Evolutionary conservation across 2,888 invertebrate species (phyloP).

Genomic region (Mythimna loreyi): DNA sequence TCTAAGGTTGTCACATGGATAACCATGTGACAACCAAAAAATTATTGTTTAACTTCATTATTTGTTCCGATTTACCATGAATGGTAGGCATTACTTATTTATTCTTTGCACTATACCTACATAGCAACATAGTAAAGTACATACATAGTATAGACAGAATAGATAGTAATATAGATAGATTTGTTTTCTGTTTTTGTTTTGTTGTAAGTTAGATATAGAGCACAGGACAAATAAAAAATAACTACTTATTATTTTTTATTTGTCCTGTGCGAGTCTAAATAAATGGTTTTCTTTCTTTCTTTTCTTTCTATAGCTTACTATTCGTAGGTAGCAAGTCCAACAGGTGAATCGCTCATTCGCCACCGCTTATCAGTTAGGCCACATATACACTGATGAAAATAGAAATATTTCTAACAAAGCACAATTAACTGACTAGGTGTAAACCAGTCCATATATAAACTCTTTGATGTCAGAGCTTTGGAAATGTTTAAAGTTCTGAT

Average conservation of each 20-base stretch:
- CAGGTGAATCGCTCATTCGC: conserved; percentile 41
- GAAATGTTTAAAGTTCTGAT: conserved; percentile 39
- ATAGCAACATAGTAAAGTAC: too few species aligned
- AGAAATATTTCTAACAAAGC: conserved; percentile 33
- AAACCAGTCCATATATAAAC: conserved; percentile 48
- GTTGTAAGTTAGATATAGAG: too few species aligned
- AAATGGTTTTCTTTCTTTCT: too few species aligned
- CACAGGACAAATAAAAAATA: too few species aligned
- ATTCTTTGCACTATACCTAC: too few species aligned
- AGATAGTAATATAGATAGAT: too few species aligned
- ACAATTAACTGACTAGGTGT: conserved; percentile 55
- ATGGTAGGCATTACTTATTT: not conserved
- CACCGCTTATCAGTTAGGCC: conserved; percentile 14
- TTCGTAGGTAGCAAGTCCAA: conserved; percentile 11
- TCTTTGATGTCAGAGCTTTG: conserved; percentile 56
- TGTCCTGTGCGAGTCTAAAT: too few species aligned
- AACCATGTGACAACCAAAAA: not conserved
- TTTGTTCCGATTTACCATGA: not conserved
- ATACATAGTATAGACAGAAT: too few species aligned
- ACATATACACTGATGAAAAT: conserved; percentile 9
- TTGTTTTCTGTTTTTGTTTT: too few species aligned
- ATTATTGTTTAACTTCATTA: not conserved
- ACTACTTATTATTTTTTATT: too few species aligned
- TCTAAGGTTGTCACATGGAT: too few species aligned
- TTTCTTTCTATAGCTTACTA: too few species aligned